Evolutionary conservation across 1,140 invertebrate species (phyloP).

Genomic region (Trinorchestia longiramus): DNA sequence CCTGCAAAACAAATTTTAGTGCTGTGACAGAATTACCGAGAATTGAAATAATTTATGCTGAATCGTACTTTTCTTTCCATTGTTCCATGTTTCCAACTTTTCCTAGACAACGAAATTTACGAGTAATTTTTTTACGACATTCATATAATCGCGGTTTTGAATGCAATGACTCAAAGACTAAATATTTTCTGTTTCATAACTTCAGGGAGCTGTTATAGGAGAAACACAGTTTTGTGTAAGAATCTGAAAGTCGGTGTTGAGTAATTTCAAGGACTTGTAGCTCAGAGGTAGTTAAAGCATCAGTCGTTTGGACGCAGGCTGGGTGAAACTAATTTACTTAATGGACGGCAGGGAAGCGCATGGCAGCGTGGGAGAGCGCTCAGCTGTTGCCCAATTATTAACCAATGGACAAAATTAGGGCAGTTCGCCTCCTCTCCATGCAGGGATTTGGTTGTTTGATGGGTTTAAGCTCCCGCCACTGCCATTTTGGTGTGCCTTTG

Average conservation of each 20-base stretch:
- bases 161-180: not conserved
- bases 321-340: not conserved
- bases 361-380: not conserved
- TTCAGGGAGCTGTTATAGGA: not conserved
- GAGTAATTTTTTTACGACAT: not conserved
- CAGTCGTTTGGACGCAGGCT: not conserved
- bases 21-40: not conserved
- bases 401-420: not conserved
- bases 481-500: not conserved
- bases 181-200: not conserved
- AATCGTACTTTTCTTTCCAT: not conserved
- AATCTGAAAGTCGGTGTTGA: not conserved
- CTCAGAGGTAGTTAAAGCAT: not conserved
- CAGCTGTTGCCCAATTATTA: constrained; percentile 9
- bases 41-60: no score
- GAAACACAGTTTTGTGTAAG: not conserved
- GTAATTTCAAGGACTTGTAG: not conserved
- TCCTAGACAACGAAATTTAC: not conserved
- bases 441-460: not conserved
- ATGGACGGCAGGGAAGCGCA: not conserved
- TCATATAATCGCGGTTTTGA: not conserved
- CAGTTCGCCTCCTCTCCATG: no score
- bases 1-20: not conserved
- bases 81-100: not conserved
- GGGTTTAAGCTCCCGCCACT: not conserved